Base-by-base conservation (phyloP, 2,888 invertebrate genomes). In the Tipula unca region DNA sequence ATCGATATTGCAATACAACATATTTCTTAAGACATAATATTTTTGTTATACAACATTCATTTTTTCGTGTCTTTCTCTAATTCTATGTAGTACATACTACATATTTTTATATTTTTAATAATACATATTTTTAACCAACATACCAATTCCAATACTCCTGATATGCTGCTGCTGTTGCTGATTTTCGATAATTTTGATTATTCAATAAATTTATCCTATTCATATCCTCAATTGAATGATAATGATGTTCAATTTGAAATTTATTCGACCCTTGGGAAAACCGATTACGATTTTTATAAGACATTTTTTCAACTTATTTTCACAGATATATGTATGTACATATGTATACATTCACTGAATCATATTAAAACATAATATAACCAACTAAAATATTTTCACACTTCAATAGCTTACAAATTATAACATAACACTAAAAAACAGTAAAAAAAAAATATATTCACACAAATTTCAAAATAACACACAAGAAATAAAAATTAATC, bases 1-100 rank as follows among this genome's bases (percentile, higher is more conserved):
- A 69, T 69, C 69, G 69, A 69, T 69, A 69, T 69, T 69, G 69
- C 69, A 69, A 69, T 69, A 69, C 69, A 69, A 25, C 69, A 69
- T 69, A 69, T 25, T 20, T 69, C 69, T 20, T 69, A 69, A 25
- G 69, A 69, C 25, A 69, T 69, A 69, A 54, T 17, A 6, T 20
- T 17, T 54, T 25, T 10, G 69, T 69, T 69, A 69, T 25, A 69
- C 25, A 69, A 69, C 48, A 48, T 69, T 25, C 0, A n/a, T 48
- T n/a, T 48, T 17, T 48, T 25, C 8, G 25, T 69, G 20, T 25
- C 69, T 69, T 69, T 69, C 10, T 69, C 69, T 48, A 6, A 4
- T 25, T 14, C n/a, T n/a, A n/a, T n/a, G n/a, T n/a, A n/a, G 25
- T 3, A 25, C 69, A 69, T 25, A 25, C 20, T n/a, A n/a, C n/a